Evolutionary conservation across 2,888 invertebrate genomes (phyloP).

Genomic region (Cancer borealis): DNA sequence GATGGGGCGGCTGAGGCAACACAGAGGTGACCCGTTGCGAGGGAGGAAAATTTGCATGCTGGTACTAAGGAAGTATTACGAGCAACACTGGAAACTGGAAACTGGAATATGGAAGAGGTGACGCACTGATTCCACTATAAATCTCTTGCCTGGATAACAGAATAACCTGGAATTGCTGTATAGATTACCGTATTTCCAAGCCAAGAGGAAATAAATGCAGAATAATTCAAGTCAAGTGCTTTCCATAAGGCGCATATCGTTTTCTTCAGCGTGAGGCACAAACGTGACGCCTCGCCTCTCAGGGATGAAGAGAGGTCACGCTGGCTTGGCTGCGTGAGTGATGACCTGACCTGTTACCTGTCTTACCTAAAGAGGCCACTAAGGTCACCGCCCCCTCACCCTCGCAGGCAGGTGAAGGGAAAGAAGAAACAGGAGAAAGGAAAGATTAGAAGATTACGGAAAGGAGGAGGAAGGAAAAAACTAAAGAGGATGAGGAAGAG

Average conservation of each 20-base stretch:
- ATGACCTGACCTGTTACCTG: conserved; percentile 14
- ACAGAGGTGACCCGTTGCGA: background rate
- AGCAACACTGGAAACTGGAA: background rate
- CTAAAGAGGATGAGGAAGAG: background rate
- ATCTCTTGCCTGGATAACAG: no score
- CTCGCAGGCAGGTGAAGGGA: background rate
- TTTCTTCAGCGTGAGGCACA: background rate
- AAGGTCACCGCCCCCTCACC: conserved; percentile 14
- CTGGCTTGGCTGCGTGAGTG: background rate
- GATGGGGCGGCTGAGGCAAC: background rate
- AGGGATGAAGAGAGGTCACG: background rate
- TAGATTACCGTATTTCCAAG: background rate
- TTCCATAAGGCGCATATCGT: background rate
- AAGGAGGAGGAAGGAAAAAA: background rate
- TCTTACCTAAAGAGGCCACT: background rate
- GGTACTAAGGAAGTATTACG: background rate
- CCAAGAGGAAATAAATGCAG: background rate
- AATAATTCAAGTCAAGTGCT: background rate
- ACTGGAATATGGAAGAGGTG: background rate
- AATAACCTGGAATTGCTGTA: no score
- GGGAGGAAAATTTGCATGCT: background rate
- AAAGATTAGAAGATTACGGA: background rate
- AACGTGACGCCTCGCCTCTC: background rate
- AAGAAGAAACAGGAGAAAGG: background rate
- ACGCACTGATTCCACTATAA: background rate